Evolutionary conservation across 2,797 vertebrate species (phyloP).

Genomic region (Pseudocheirus occidentalis): DNA sequence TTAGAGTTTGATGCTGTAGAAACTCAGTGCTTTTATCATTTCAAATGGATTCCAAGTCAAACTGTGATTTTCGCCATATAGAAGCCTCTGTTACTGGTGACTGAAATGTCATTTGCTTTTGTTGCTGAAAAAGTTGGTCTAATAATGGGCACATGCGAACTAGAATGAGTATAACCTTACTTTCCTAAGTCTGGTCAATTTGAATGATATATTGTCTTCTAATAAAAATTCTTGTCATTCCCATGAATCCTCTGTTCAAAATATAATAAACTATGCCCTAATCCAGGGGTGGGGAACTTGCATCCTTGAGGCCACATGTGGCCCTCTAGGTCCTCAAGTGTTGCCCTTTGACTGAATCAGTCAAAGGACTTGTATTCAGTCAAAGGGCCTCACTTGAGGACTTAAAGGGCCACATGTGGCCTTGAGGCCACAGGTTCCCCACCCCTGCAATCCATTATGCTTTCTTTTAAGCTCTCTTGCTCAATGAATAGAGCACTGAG

Average conservation of each 20-base stretch:
- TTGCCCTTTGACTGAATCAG: too few species aligned
- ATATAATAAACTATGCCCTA: slow-evolving; percentile 38
- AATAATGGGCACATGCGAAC: not conserved
- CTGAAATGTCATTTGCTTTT: slow-evolving; percentile 37
- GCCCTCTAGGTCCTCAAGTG: too few species aligned
- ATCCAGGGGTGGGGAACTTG: not conserved
- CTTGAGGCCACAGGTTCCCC: too few species aligned
- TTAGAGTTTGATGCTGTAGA: slow-evolving; percentile 42
- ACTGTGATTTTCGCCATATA: slow-evolving; percentile 12
- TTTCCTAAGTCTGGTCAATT: slow-evolving; percentile 37
- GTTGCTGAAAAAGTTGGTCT: slow-evolving; percentile 29
- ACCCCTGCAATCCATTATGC: not conserved
- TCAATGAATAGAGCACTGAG: not conserved
- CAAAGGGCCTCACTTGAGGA: too few species aligned
- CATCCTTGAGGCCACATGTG: too few species aligned
- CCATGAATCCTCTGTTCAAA: not conserved
- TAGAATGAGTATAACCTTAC: slow-evolving; percentile 39
- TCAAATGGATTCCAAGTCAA: slow-evolving; percentile 31
- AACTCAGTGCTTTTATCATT: slow-evolving; percentile 13
- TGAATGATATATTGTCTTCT: not conserved
- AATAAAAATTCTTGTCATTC: slow-evolving; percentile 35
- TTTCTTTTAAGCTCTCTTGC: slow-evolving; percentile 24
- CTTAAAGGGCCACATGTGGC: too few species aligned
- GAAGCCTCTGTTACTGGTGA: not conserved
- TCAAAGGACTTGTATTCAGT: too few species aligned